phyloP scores from a whole-genome alignment of 2,113 vertebrate genomes.

The Notothenia coriiceps region DNA sequence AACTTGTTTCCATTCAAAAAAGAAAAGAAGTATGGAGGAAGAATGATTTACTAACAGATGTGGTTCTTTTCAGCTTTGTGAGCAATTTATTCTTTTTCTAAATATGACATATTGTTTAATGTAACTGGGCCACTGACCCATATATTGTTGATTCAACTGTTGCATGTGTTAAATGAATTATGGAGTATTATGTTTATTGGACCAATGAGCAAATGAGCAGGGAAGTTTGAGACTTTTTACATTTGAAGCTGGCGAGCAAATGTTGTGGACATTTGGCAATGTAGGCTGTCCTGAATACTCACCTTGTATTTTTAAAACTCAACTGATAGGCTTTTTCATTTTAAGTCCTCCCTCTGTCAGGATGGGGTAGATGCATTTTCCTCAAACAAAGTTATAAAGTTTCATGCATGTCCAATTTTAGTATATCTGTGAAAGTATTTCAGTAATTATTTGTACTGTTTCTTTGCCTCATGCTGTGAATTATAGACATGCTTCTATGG shows the following conservation, averaged over 20 bases:
- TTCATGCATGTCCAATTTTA: background rate
- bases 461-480: background rate
- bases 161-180: conserved; percentile 2
- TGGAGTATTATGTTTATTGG: background rate
- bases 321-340: background rate
- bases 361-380: conserved; percentile 18
- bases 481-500: background rate
- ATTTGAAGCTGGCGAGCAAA: background rate
- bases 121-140: conserved; percentile 1
- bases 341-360: background rate
- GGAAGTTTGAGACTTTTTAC: background rate
- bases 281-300: background rate
- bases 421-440: conserved; percentile 5
- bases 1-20: conserved; percentile 4
- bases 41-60: background rate
- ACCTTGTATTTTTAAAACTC: background rate
- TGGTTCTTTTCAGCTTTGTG: conserved; percentile 15
- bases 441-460: conserved; percentile 3
- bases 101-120: conserved; percentile 13
- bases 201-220: background rate
- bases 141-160: background rate
- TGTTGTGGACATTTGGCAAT: background rate
- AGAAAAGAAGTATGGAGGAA: background rate
- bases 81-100: conserved; percentile 4
- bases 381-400: conserved; percentile 13